A percentile compares a stretch with the other conserved stretches of the same genome.
Evolutionary conservation across 1,140 invertebrate genomes (phyloP).

Genomic region (Polypedilum pembai): DNA sequence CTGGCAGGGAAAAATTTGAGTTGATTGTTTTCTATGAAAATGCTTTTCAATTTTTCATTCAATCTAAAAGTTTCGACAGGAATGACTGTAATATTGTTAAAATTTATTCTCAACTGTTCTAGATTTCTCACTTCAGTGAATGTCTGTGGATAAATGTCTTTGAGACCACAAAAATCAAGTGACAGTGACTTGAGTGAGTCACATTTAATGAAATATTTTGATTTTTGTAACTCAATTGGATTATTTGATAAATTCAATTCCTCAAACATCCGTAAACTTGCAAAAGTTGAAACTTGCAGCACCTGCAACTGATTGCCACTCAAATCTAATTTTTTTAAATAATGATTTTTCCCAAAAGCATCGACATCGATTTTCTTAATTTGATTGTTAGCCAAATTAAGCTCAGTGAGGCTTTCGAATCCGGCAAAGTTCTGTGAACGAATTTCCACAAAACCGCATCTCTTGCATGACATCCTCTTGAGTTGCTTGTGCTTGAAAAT

Average conservation of each 20-base stretch:
- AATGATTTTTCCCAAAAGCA: not conserved
- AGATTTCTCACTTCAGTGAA: not conserved
- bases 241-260: not conserved
- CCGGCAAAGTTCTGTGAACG: not conserved
- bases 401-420: not conserved
- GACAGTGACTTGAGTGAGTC: not conserved
- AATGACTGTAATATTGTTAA: not conserved
- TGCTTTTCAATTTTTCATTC: not conserved
- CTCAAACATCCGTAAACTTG: not conserved
- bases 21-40: conserved; percentile 15
- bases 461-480: not conserved
- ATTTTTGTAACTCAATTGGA: not conserved
- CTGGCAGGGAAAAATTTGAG: not conserved
- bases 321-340: not conserved
- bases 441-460: conserved; percentile 1
- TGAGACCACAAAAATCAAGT: not conserved
- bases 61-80: not conserved
- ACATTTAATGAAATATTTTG: not conserved
- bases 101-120: not conserved
- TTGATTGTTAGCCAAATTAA: not conserved
- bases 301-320: not conserved
- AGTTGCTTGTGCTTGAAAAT: not conserved
- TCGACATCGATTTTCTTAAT: not conserved
- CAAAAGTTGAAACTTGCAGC: not conserved
- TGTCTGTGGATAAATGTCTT: not conserved